Conservation (phyloP, 2,797 vertebrate genomes). For the Chloroceryle amazona region DNA sequence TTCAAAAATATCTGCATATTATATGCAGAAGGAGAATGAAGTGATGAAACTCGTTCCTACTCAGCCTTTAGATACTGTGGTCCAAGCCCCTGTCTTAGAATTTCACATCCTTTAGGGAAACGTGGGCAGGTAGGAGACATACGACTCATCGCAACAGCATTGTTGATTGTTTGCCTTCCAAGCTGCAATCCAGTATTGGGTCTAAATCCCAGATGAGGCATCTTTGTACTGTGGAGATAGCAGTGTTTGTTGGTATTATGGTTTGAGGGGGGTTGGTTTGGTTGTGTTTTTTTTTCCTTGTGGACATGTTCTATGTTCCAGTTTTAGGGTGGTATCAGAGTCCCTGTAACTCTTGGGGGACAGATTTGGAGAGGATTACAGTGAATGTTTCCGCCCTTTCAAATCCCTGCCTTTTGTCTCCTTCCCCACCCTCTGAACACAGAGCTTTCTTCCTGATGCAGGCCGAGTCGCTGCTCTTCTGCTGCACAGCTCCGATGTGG, state of each 20-base stretch:
- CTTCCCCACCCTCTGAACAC: neutral
- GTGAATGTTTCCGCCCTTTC: neutral
- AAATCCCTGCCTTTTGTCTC: neutral
- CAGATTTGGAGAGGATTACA: neutral
- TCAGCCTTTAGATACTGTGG: neutral
- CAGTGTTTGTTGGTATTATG: neutral
- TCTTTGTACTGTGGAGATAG: neutral
- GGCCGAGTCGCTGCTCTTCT: neutral
- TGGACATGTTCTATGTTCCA: neutral
- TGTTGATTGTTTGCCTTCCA: neutral
- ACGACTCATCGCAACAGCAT: neutral
- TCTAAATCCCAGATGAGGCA: neutral
- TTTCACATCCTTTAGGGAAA: neutral
- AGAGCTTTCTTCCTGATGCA: neutral
- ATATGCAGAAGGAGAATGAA: neutral
- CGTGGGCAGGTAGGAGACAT: neutral
- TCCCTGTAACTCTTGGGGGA: neutral
- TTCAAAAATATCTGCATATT: neutral
- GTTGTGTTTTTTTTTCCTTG: neutral
- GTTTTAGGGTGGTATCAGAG: neutral
- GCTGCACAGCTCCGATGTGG: fast-evolving
- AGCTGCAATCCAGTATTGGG: neutral
- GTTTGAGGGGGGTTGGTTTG: neutral
- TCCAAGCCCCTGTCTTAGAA: neutral
- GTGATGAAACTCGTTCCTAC: too few relatives aligned